phyloP scores from a whole-genome alignment of 2,797 vertebrate species.

The Clarias pachynema region DNA sequence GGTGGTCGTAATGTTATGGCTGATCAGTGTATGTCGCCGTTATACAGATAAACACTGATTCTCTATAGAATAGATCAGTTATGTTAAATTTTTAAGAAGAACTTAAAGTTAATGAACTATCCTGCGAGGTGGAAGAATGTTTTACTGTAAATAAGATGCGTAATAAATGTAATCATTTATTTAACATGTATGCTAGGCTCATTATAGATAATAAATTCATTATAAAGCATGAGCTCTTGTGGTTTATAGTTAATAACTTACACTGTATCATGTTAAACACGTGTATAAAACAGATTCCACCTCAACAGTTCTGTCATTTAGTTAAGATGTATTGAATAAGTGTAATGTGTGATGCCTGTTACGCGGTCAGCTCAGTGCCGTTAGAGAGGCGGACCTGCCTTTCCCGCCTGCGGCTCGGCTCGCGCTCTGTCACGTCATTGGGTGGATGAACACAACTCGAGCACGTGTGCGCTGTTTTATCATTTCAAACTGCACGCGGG shows the following conservation, averaged over 20 bases:
- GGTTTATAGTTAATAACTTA: too few relatives aligned
- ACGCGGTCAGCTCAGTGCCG: background rate
- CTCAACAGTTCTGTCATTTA: background rate
- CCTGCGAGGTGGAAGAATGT: background rate
- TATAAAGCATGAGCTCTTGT: background rate
- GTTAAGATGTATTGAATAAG: background rate
- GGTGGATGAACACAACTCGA: constrained; percentile 55
- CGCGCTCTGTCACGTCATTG: constrained; percentile 61
- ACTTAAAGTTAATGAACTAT: background rate
- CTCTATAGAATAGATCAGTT: too few relatives aligned
- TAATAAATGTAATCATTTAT: too few relatives aligned
- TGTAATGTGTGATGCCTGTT: background rate
- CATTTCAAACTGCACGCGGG: constrained; percentile 73
- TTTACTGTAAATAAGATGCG: background rate
- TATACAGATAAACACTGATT: too few relatives aligned
- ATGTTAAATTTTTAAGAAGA: too few relatives aligned
- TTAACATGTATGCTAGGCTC: too few relatives aligned
- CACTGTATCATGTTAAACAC: too few relatives aligned
- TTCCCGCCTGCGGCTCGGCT: background rate
- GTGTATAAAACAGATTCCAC: background rate
- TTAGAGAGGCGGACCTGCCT: background rate
- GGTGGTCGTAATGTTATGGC: too few relatives aligned
- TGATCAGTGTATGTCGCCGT: too few relatives aligned
- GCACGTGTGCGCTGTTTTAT: constrained; percentile 70
- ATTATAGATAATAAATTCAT: background rate